Evolutionary conservation across 2,113 vertebrate species (phyloP).

Genomic region (Petaurus breviceps): DNA sequence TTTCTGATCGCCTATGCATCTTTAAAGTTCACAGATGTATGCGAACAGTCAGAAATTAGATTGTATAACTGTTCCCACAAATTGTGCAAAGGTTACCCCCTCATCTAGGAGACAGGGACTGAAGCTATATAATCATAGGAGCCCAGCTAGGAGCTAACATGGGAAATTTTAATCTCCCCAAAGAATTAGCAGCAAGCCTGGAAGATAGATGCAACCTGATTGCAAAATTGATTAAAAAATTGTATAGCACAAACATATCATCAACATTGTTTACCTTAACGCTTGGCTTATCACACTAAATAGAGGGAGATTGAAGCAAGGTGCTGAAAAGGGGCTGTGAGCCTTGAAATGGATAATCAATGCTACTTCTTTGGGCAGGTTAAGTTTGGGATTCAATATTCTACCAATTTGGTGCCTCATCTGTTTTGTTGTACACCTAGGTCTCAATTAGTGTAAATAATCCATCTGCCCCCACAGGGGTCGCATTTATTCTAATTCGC

Average conservation of each 20-base stretch:
- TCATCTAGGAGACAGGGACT: constrained; percentile 50
- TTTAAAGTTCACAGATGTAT: constrained; percentile 58
- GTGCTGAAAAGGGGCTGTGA: constrained; percentile 28
- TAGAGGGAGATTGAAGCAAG: constrained; percentile 27
- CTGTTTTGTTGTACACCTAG: neutral
- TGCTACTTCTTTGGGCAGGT: constrained; percentile 19
- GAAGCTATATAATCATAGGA: constrained; percentile 30
- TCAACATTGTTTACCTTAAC: constrained; percentile 33
- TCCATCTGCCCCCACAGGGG: no score
- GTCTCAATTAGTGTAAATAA: neutral
- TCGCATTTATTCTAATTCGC: neutral
- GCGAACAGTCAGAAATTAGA: constrained; percentile 51
- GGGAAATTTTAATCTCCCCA: constrained; percentile 28
- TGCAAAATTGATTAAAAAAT: constrained; percentile 23
- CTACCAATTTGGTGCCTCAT: neutral
- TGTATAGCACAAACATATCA: constrained; percentile 12
- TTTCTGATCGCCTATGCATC: constrained; percentile 51
- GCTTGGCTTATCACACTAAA: constrained; percentile 50
- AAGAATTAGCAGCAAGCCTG: constrained; percentile 16
- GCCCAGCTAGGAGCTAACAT: neutral
- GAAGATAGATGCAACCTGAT: constrained; percentile 10
- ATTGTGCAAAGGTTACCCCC: constrained; percentile 70
- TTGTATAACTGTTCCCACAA: constrained; percentile 40
- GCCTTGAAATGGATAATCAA: constrained; percentile 31
- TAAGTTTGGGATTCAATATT: neutral